Evolutionary conservation across 2,888 invertebrate species (phyloP), one percentile per base, ranked within the genome.

Genomic region (Agapostemon virescens): DNA sequence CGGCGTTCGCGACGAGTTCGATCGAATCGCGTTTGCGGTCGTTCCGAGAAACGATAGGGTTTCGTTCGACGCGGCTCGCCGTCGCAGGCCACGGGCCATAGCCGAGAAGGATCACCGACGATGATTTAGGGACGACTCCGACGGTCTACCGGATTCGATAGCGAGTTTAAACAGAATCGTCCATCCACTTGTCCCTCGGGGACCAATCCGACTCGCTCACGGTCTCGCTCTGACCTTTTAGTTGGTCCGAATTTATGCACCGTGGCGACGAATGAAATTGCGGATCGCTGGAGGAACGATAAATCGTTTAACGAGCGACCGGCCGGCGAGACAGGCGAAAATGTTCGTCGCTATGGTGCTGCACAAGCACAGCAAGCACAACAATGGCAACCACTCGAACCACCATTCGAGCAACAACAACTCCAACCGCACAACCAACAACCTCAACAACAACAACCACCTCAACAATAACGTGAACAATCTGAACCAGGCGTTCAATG

Each of bases 331-430:
- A 63, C 69, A 38, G 68, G 74, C 68, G 33, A 89, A 87, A 86
- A 92, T 92, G 92, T 92, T 92, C 81, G 92, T 91, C 79, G 91
- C 92, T 40, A 93, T 93, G 92, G 92, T 93, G 74, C 86, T 92
- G 84, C 92, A 92, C 88, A 92, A 92, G 87, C 91, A 92, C 86
- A 90, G 84, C 84, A 92, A 89, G 83, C 89, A 91, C 77, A 89
- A 88, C 83, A 89, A 87, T 75, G 86, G 85, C 11, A 88, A 89
- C 74, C 83, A 89, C 79, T 80, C 85, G 87, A 89, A 88, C 74
- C 87, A 88, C 73, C 86, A 88, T 82, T 81, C 87, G 71, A 89
- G 86, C 81, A 89, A 89, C 82, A 89, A 88, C 85, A 89, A 89
- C 67, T 69, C 85, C 45, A 85, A 88, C 72, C 80, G 84, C 63